A percentile compares a stretch with the other conserved stretches of the same genome.
These are phyloP conservation scores for Battus philenor DNA, from an alignment of 1,140 invertebrate genomes.

Conservation along the genomic window DNA sequence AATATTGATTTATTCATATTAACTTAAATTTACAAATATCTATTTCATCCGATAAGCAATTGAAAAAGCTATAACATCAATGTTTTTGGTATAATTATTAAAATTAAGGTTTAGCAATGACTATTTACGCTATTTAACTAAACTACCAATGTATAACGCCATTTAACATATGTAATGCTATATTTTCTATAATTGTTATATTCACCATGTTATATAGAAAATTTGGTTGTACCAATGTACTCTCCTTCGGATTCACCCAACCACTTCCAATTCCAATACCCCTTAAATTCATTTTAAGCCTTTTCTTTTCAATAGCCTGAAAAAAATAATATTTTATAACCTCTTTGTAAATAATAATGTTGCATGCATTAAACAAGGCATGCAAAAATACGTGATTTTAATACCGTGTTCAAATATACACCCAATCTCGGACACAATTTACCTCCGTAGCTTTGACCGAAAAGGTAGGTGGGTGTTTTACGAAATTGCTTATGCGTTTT, in stretches of 20 bases:
- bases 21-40: too few relatives aligned
- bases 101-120: not conserved
- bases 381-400: conserved; percentile 20
- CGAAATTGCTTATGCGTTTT: conserved; percentile 76
- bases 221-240: conserved; percentile 36
- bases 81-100: not conserved
- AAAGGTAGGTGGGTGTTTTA: conserved; percentile 80
- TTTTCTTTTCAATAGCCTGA: conserved; percentile 78
- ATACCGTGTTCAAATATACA: conserved; percentile 64
- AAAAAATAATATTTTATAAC: conserved; percentile 23
- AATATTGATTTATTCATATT: too few relatives aligned
- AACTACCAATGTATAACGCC: too few relatives aligned
- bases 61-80: not conserved
- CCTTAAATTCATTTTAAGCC: conserved; percentile 81
- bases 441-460: conserved; percentile 84
- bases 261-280: conserved; percentile 86
- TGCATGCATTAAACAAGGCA: conserved; percentile 13
- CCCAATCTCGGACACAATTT: conserved; percentile 82
- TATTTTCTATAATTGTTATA: not conserved
- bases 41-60: too few relatives aligned
- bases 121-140: too few relatives aligned
- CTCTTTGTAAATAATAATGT: conserved; percentile 15
- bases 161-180: too few relatives aligned
- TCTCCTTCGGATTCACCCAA: conserved; percentile 82
- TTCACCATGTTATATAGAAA: conserved; percentile 51